Evolutionary conservation across 2,113 vertebrate species (phyloP), one percentile per base, ranked within the genome.

Genomic region (cattle (Bos taurus)): DNA sequence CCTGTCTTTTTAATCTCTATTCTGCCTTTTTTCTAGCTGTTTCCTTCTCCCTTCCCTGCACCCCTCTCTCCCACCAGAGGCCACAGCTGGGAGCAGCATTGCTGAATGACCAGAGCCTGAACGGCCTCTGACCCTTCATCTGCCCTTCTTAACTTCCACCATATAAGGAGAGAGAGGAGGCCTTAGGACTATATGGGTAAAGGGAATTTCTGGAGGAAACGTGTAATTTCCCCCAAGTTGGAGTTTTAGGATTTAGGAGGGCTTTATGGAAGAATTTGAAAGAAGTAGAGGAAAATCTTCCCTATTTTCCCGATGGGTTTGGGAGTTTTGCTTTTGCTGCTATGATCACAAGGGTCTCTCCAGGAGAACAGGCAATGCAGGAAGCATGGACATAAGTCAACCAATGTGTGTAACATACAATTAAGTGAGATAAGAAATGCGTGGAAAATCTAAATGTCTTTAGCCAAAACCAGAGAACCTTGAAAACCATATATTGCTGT

Each of bases 81-180:
- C 50, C 15, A 0, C 8, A 8, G 16, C 15, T 46, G 6, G 12
- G 4, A 13, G 1, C 12, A 13, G 17, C 30, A 0, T 25, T 21
- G 56, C 74, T 40, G 10, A 23, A 36, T 40, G 19, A n/a, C n/a
- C 1, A 12, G 23, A 67, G 30, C 21, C 82, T 25, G 8, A 67
- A 28, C 1, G 21, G n/a, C 25, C 57, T 36, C 26, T 56, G 12
- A 14, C 60, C 46, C 59, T 67, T 30, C 80, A 74, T n/a, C 48
- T 57, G 6, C 25, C 59, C 48, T 11, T 93, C 40, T 36, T 67
- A 48, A 62, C 12, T 43, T 36, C 82, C 17, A 48, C 54, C 6
- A 7, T 4, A 4, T 50, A 17, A 36, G 5, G n/a, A 15, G 25
- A 13, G 9, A 25, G 87, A 23, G 3, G 28, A n/a, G 6, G 23